Evolutionary conservation across 2,113 vertebrate genomes (phyloP), one percentile per base, ranked within the genome.

Genomic region (Thunnus thynnus): DNA sequence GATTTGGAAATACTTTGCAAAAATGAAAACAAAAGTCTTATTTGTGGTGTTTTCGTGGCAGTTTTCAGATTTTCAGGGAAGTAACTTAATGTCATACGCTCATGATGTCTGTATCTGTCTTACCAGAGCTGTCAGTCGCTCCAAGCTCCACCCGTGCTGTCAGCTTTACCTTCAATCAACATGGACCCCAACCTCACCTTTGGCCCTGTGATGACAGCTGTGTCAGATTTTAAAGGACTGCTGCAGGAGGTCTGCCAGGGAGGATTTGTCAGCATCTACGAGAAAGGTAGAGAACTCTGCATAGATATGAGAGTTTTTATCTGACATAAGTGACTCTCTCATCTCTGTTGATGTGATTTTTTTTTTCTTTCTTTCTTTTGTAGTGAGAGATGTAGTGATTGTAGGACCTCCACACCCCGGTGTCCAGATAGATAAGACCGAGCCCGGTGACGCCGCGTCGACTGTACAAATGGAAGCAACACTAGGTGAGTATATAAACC

Each of bases 241-340:
- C 27, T 95, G 18, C 93, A 95, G 5, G 94, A 95, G 16, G 92
- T 95, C 46, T 94, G 89, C 70, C 93, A 95, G 68, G 93, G 85
- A 14, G 94, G 94, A 58, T 94, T 94, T 70, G 82, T 89, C 66
- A 88, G 87, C 87, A 95, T 96, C 84, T 94, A 93, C 1, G 93
- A 95, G 72, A 94, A 50, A 94, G 93, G 95, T 95, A 60, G 1
- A 41, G 8, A 17, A 17, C n/a, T n/a, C 36, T 1, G 1, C 1
- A 55, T 2, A 11, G 4, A 1, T 11, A 10, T 2, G 3, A 4
- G 3, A 67, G 16, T 70, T 30, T 73, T 54, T 4, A 22, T 68
- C 14, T 13, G 2, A 3, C 8, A 6, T 10, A 20, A 41, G n/a
- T 14, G 2, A 3, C 60, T 47, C 18, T 12, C 22, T 72, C 1